Conservation (phyloP, 2,888 invertebrate species). For the Dolomedes plantarius region DNA sequence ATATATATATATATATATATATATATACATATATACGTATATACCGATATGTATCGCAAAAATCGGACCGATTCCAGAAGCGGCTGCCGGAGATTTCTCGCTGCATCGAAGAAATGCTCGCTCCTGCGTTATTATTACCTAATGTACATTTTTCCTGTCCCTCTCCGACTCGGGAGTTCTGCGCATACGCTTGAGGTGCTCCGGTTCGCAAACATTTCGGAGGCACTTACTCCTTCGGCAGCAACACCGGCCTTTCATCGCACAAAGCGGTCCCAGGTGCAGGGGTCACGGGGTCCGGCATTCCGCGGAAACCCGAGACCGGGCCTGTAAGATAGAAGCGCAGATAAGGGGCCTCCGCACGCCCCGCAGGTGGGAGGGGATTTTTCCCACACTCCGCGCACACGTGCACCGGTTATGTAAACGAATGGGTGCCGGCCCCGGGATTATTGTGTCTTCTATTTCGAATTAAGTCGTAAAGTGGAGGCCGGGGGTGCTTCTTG, state of each 20-base stretch:
- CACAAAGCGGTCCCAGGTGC: constrained; percentile 42
- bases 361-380: constrained; percentile 53
- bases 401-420: constrained; percentile 67
- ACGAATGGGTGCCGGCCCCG: constrained; percentile 22
- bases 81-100: too few relatives aligned
- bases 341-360: constrained; percentile 61
- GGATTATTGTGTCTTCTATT: constrained; percentile 14
- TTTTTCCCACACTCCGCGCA: constrained; percentile 36
- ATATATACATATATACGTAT: too few relatives aligned
- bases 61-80: too few relatives aligned
- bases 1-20: too few relatives aligned
- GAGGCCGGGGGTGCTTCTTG: not conserved
- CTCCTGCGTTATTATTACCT: too few relatives aligned
- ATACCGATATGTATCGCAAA: too few relatives aligned
- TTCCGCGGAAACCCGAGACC: constrained; percentile 63
- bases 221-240: not conserved
- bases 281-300: constrained; percentile 53
- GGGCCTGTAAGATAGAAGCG: constrained; percentile 67
- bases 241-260: constrained; percentile 1
- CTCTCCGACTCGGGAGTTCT: too few relatives aligned
- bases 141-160: too few relatives aligned
- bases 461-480: constrained; percentile 14
- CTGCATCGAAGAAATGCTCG: too few relatives aligned
- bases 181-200: not conserved
- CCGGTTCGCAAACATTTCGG: constrained; percentile 10